Evolutionary conservation across 2,888 invertebrate genomes (phyloP).

Genomic region (Morpho helenor): DNA sequence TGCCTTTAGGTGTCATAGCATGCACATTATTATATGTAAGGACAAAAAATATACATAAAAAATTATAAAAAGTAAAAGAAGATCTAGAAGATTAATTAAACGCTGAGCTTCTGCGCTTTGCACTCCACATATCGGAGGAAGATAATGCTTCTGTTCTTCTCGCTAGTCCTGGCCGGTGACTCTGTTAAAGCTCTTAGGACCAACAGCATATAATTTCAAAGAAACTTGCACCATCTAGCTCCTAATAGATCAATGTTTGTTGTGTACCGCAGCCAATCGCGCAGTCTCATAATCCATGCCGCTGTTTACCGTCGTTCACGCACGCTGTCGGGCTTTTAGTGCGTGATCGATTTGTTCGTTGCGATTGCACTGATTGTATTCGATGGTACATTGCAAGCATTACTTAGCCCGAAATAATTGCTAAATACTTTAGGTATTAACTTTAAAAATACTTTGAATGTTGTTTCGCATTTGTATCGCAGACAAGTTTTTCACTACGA

Average conservation of each 20-base stretch:
- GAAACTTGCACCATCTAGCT: background rate
- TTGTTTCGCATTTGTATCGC: background rate
- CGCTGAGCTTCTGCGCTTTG: too few species aligned
- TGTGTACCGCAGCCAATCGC: slow-evolving; percentile 17
- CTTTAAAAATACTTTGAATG: background rate
- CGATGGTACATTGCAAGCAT: slow-evolving; percentile 15
- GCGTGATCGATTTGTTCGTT: slow-evolving; percentile 38
- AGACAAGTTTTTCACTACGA: too few species aligned
- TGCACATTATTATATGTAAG: too few species aligned
- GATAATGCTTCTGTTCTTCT: too few species aligned
- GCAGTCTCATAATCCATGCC: slow-evolving; percentile 22
- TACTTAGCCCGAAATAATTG: slow-evolving; percentile 21
- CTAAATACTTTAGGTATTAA: background rate
- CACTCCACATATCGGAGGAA: too few species aligned
- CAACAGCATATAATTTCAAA: too few species aligned
- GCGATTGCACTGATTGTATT: slow-evolving; percentile 25
- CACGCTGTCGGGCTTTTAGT: slow-evolving; percentile 43
- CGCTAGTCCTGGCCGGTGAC: too few species aligned
- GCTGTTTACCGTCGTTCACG: slow-evolving; percentile 38
- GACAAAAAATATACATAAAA: too few species aligned
- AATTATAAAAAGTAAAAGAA: too few species aligned
- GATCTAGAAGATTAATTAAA: too few species aligned
- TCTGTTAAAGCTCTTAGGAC: too few species aligned
- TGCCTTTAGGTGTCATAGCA: too few species aligned
- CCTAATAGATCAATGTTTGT: slow-evolving; percentile 15